phyloP scores from a whole-genome alignment of 2,888 invertebrate species.

The Xestia xanthographa region DNA sequence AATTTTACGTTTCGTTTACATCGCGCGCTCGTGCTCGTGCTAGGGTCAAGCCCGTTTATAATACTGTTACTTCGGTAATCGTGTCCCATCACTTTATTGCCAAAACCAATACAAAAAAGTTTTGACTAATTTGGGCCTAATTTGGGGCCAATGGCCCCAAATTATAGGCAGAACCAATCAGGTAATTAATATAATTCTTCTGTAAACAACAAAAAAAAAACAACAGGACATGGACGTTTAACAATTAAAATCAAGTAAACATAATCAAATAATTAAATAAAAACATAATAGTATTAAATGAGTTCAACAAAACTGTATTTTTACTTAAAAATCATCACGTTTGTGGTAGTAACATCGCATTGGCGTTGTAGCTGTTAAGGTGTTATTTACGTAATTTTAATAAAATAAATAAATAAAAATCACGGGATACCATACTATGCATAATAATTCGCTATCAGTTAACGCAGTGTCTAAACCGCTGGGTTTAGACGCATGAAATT shows the following conservation, averaged over 20 bases:
- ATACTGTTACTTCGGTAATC: background rate
- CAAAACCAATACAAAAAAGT: background rate
- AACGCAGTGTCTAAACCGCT: too few relatives aligned
- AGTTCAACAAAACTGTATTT: too few relatives aligned
- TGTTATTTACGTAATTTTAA: too few relatives aligned
- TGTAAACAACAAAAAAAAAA: background rate
- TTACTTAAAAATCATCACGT: too few relatives aligned
- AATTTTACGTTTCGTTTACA: background rate
- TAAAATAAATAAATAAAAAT: too few relatives aligned
- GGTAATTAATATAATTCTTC: background rate
- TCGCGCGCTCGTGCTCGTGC: background rate
- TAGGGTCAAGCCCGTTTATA: background rate
- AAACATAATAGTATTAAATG: too few relatives aligned
- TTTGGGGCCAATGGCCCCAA: background rate
- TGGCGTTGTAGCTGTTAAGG: too few relatives aligned
- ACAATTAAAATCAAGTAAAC: conserved; percentile 2
- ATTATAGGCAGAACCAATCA: background rate
- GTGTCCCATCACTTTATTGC: background rate
- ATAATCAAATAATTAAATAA: background rate
- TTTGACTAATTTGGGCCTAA: background rate
- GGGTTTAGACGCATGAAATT: too few relatives aligned
- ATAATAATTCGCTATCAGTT: too few relatives aligned
- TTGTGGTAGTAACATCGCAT: too few relatives aligned
- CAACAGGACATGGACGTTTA: background rate
- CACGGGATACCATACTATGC: too few relatives aligned